Conservation (phyloP, 2,888 invertebrate genomes). For the Drosophila tanythrix region DNA sequence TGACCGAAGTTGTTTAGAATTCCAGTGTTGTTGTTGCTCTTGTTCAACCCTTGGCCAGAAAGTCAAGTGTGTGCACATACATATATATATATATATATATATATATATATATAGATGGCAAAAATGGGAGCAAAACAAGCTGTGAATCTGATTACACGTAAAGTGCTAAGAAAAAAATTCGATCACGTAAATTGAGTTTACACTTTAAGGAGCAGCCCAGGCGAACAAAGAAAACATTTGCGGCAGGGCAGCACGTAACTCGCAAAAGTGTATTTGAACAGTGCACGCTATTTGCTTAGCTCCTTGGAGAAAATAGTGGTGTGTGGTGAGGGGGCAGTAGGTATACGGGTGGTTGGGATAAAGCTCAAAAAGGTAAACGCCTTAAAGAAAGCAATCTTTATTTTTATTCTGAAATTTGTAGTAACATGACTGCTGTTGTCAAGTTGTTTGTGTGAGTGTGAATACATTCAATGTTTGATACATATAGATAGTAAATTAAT, state of each 20-base stretch:
- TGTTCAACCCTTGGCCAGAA: slow-evolving; percentile 21
- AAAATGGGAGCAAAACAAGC: slow-evolving; percentile 30
- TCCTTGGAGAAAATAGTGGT: not conserved
- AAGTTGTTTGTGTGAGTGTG: not conserved
- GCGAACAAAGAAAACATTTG: slow-evolving; percentile 46
- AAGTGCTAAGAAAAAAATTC: slow-evolving; percentile 58
- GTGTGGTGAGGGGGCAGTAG: no score
- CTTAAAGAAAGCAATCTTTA: slow-evolving; percentile 1
- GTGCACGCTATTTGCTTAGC: slow-evolving; percentile 23
- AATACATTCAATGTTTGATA: slow-evolving; percentile 7
- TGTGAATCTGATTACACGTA: slow-evolving; percentile 61
- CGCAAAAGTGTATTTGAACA: slow-evolving; percentile 22
- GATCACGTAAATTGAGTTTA: slow-evolving; percentile 79
- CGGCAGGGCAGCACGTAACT: slow-evolving; percentile 46
- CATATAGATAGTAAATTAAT: not conserved
- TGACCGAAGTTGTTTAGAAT: slow-evolving; percentile 23
- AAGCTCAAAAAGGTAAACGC: slow-evolving; percentile 12
- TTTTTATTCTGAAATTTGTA: not conserved
- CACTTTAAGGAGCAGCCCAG: slow-evolving; percentile 52
- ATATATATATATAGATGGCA: not conserved
- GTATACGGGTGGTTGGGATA: not conserved
- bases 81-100: not conserved
- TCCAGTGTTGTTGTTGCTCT: slow-evolving; percentile 9
- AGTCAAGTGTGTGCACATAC: slow-evolving; percentile 3
- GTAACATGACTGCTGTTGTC: not conserved